Conservation (phyloP, 2,888 invertebrate genomes). For the Sialis lutaria region DNA sequence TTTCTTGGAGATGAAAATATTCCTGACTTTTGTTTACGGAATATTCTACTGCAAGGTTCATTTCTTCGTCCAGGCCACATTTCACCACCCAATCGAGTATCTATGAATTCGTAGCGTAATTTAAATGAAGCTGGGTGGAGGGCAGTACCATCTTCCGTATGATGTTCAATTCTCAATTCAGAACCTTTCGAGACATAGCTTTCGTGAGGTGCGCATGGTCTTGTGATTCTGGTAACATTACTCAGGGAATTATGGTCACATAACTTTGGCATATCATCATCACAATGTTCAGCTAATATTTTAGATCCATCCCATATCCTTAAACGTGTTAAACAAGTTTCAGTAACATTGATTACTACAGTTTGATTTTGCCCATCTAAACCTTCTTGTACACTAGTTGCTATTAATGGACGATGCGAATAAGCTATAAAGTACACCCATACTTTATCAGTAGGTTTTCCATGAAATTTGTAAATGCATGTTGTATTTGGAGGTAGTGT, state of each 20-base stretch:
- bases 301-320: conserved; percentile 58
- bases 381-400: conserved; percentile 23
- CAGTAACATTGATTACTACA: conserved; percentile 12
- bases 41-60: conserved; percentile 40
- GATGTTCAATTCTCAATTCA: conserved; percentile 31
- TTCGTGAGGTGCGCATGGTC: conserved; percentile 64
- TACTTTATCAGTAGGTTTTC: conserved; percentile 58
- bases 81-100: conserved; percentile 58
- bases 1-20: conserved; percentile 50
- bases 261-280: conserved; percentile 55
- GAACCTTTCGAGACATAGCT: conserved; percentile 50
- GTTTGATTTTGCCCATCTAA: conserved; percentile 14
- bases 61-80: conserved; percentile 32
- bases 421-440: conserved; percentile 82
- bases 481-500: conserved; percentile 73
- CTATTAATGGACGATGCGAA: conserved; percentile 56
- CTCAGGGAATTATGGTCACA: conserved; percentile 67
- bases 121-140: conserved; percentile 59
- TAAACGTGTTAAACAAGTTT: conserved; percentile 48
- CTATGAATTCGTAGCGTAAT: conserved; percentile 67
- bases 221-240: conserved; percentile 53
- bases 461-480: conserved; percentile 72
- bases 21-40: conserved; percentile 42
- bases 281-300: conserved; percentile 53
- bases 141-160: conserved; percentile 55